Base-by-base conservation (phyloP, 2,113 vertebrate species). In the Sceloporus tristichus region DNA sequence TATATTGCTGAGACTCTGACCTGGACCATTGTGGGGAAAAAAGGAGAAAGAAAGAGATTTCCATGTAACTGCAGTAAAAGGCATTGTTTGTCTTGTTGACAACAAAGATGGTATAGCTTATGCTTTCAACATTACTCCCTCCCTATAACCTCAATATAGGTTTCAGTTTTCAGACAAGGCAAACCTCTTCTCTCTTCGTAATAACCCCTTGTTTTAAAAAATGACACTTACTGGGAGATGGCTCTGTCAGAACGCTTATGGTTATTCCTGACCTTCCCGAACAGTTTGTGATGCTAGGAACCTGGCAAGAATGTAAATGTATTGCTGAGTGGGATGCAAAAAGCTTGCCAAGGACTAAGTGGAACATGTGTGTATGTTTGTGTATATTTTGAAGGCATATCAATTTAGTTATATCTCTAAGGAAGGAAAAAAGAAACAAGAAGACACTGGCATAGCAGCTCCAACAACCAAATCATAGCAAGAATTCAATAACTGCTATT, bases 281-380 rank as follows among this genome's bases (percentile, higher is more conserved):
- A 89, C 62, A 82, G 89, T 93, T 91, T 92, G 80, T 85, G 91
- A 91, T 90, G 87, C 88, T 93, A 87, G 93, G 88, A 92, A 92
- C 93, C 91, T 90, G 89, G 70, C 42, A 90, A 92, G 88, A 91
- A 93, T 92, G 79, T 73, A 88, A 82, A 88, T 91, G 21, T 92
- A 91, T 34, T 84, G 78, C 66, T 89, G 65, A 71, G 40, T 85
- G 80, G 82, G 91, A 84, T 90, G 70, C 14, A 0, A 84, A 90
- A 85, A 90, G 73, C 8, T 0, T 88, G 85, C 74, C 78, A 88
- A 48, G 89, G 65, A 68, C n/a, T 70, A 25, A 90, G 82, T 29
- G 84, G 86, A 90, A 89, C 59, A 8, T n/a, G 70, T 78, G 83
- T 14, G 19, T 68, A 27, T 6, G 16, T 81, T 66, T 85, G 16